Conservation (phyloP, 2,888 invertebrate genomes). For the Mechanitis mazaeus region DNA sequence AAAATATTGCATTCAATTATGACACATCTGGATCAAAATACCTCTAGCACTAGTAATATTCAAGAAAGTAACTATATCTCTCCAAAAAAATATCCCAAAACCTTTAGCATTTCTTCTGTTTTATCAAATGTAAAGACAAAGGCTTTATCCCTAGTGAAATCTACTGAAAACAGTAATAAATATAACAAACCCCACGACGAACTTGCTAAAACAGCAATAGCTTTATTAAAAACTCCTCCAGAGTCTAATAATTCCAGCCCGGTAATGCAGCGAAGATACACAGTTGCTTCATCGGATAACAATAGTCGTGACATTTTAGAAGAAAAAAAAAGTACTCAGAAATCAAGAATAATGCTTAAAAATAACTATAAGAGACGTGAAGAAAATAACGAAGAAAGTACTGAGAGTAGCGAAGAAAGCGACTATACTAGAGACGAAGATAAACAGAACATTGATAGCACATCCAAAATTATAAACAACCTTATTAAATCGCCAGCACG, state of each 20-base stretch:
- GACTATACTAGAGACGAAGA: constrained; percentile 45
- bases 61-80: constrained; percentile 47
- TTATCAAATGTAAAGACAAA: constrained; percentile 74
- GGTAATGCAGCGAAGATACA: constrained; percentile 27
- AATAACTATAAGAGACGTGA: constrained; percentile 14
- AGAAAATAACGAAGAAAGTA: constrained; percentile 21
- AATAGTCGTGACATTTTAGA: constrained; percentile 10
- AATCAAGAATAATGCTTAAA: constrained; percentile 14
- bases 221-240: constrained; percentile 55
- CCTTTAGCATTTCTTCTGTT: constrained; percentile 61
- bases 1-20: constrained; percentile 65
- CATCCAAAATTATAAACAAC: constrained; percentile 50
- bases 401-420: constrained; percentile 32
- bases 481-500: constrained; percentile 60
- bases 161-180: constrained; percentile 46
- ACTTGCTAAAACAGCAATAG: constrained; percentile 50
- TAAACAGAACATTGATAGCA: constrained; percentile 33
- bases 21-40: constrained; percentile 60
- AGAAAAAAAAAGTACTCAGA: constrained; percentile 14
- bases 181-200: constrained; percentile 44
- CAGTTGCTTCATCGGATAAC: constrained; percentile 25
- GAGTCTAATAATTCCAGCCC: constrained; percentile 51
- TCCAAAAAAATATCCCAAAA: constrained; percentile 42
- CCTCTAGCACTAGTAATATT: constrained; percentile 34
- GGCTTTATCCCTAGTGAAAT: constrained; percentile 69